phyloP scores from a whole-genome alignment of 2,113 vertebrate genomes.

The Xenopus borealis region DNA sequence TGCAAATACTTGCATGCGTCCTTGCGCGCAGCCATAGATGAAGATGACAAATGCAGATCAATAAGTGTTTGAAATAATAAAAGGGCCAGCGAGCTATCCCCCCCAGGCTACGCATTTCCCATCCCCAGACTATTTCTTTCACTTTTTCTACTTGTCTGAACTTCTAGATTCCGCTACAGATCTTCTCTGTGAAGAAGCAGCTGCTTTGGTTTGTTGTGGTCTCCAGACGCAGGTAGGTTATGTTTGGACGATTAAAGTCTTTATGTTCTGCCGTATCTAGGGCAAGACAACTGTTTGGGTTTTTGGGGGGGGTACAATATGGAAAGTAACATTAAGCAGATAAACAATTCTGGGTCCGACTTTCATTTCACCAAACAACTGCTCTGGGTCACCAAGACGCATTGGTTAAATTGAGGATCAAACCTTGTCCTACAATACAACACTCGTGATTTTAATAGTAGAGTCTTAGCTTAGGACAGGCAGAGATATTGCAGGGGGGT shows the following conservation, averaged over 20 bases:
- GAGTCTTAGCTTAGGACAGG: too few relatives aligned
- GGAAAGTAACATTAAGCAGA: not conserved
- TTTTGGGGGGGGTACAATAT: not conserved
- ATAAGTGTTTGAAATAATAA: constrained; percentile 96
- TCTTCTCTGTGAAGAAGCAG: constrained; percentile 65
- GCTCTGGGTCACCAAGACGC: not conserved
- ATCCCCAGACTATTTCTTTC: constrained; percentile 56
- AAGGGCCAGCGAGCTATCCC: constrained; percentile 84
- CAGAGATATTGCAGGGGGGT: too few relatives aligned
- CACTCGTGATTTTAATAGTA: too few relatives aligned
- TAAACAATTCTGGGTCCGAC: not conserved
- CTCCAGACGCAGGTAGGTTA: constrained; percentile 19
- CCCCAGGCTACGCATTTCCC: constrained; percentile 85
- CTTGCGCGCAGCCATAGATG: constrained; percentile 82
- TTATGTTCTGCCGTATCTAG: not conserved
- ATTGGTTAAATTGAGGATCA: too few relatives aligned
- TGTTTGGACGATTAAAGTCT: not conserved
- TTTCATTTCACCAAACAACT: not conserved
- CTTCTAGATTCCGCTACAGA: constrained; percentile 74
- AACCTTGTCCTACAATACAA: too few relatives aligned
- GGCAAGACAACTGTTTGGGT: not conserved
- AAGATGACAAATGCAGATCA: constrained; percentile 96
- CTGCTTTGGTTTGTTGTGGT: constrained; percentile 12
- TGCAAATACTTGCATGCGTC: constrained; percentile 97
- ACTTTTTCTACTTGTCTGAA: constrained; percentile 59